phyloP scores from a whole-genome alignment of 2,113 vertebrate genomes.

The Apteryx owenii region DNA sequence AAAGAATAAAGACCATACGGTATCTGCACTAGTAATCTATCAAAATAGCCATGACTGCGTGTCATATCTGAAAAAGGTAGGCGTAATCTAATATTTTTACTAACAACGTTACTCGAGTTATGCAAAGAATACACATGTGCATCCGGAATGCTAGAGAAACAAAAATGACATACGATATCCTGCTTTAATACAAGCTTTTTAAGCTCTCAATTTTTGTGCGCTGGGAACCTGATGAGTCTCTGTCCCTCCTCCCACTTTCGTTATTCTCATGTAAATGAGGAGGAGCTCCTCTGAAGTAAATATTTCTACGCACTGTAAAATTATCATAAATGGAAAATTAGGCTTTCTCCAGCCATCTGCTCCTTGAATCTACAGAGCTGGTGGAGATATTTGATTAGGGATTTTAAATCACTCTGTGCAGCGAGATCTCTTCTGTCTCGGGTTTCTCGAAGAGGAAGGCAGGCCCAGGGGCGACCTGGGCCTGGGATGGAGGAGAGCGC shows the following conservation, averaged over 20 bases:
- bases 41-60: background rate
- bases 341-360: slow-evolving; percentile 53
- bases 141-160: background rate
- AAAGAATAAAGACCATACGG: background rate
- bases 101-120: background rate
- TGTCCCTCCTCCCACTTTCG: slow-evolving; percentile 33
- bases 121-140: background rate
- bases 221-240: background rate
- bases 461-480: background rate
- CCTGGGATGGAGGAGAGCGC: background rate
- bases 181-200: background rate
- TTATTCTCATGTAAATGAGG: slow-evolving; percentile 38
- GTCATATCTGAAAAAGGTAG: background rate
- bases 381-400: slow-evolving; percentile 34
- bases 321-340: slow-evolving; percentile 61
- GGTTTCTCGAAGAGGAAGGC: background rate
- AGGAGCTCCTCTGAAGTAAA: slow-evolving; percentile 39
- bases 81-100: background rate
- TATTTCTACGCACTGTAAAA: slow-evolving; percentile 52
- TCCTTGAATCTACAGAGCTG: slow-evolving; percentile 26
- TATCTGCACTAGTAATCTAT: background rate
- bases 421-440: slow-evolving; percentile 3
- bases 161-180: background rate
- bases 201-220: background rate
- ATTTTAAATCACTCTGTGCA: slow-evolving; percentile 16